Base-by-base conservation (phyloP, 2,113 vertebrate species). In the Urocitellus parryii region DNA sequence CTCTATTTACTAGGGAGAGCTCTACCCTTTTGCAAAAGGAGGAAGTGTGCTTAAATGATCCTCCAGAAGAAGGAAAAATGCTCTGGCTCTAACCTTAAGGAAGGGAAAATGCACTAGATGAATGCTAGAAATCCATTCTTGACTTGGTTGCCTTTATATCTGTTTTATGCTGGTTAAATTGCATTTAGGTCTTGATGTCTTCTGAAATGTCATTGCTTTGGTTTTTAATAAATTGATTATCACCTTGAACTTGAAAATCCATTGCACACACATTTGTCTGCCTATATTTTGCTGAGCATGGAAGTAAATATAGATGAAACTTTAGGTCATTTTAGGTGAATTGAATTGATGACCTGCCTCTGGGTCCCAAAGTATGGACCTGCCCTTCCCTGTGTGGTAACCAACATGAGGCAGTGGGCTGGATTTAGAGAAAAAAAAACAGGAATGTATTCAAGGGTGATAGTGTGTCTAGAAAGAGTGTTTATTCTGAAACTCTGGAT, bases 81-180 rank as follows among this genome's bases (percentile, higher is more conserved):
- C 22, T 74, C 8, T 27, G 32, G 63, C 25, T 76, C 16, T 79
- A 5, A 82, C 67, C 22, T 96, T 90, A 80, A 91, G 80, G 84
- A 80, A 61, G 61, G 83, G 32, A 78, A 80, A 76, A 87, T 61
- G 27, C 24, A 34, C 17, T 27, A 73, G 80, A 25, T 20, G 39
- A 91, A 20, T 16, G 10, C 29, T 86, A 87, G 51, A 95, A 63
- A 68, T 91, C 20, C 83, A 2, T 86, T 86, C n/a, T 96, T 95
- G 76, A 11, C 27, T 82, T 93, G 39, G 17, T 70, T 84, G 42
- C 13, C 51, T 94, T 91, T 65, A 39, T 34, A 25, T 92, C 18
- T 97, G 4, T 80, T 96, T 76, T 68, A 65, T n/a, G 58, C 9
- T 83, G 79, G 42, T 93, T 96, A 86, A 91, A 89, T 94, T 91